phyloP scores from a whole-genome alignment of 2,888 invertebrate genomes.

The Drosophila kambysellisi region DNA sequence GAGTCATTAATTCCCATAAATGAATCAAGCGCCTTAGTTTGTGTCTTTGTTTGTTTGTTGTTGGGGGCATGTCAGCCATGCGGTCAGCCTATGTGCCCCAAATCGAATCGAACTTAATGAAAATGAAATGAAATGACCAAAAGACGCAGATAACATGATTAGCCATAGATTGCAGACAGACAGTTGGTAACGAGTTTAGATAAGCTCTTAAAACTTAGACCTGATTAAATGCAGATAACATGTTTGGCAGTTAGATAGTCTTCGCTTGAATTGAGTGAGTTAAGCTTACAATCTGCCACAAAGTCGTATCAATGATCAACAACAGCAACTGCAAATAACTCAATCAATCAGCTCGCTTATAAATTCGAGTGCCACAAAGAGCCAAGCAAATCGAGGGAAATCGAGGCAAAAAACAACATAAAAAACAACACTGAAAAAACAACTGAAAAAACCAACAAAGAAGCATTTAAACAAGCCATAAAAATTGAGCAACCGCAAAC shows the following conservation, averaged over 20 bases:
- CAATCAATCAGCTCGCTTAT: slow-evolving; percentile 68
- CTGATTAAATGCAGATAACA: background rate
- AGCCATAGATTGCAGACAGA: slow-evolving; percentile 16
- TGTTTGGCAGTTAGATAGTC: background rate
- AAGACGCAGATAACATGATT: slow-evolving; percentile 61
- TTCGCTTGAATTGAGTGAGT: background rate
- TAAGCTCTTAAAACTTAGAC: background rate
- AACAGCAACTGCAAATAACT: slow-evolving; percentile 55
- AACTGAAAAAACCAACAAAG: slow-evolving; percentile 22
- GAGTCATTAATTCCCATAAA: slow-evolving; percentile 76
- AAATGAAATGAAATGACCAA: slow-evolving; percentile 56
- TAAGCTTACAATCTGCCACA: background rate
- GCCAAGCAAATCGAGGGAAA: slow-evolving; percentile 8
- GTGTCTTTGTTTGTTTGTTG: background rate
- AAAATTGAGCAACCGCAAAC: slow-evolving; percentile 61
- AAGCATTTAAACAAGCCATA: slow-evolving; percentile 68
- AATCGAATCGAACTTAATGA: slow-evolving; percentile 70
- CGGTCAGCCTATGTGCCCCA: slow-evolving; percentile 24
- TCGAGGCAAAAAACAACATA: slow-evolving; percentile 11
- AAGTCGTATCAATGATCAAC: slow-evolving; percentile 19
- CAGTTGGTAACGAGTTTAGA: background rate
- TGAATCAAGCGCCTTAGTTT: slow-evolving; percentile 41
- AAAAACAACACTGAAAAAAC: slow-evolving; percentile 3
- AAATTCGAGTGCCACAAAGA: slow-evolving; percentile 49
- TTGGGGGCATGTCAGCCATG: slow-evolving; percentile 5